Percentiles rank a stretch among this genome's conserved stretches.
These are phyloP conservation scores for Bugula neritina DNA, from an alignment of 2,888 invertebrate genomes.

Conservation along the genomic window DNA sequence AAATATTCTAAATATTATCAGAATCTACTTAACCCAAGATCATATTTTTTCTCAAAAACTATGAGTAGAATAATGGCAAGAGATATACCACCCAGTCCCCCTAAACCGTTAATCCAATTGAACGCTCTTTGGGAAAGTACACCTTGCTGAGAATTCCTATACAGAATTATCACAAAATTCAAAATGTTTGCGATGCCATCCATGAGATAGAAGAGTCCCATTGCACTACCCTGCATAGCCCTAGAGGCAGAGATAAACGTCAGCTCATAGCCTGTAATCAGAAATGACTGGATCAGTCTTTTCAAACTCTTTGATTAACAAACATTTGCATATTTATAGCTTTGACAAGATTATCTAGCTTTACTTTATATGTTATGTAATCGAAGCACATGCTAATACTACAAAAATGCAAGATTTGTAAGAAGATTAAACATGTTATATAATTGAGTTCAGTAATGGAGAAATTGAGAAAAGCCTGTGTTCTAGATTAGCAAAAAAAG, in stretches of 20 bases:
- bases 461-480: too few relatives aligned
- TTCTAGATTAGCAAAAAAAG: too few relatives aligned
- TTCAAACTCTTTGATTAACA: too few relatives aligned
- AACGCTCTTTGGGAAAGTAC: not conserved
- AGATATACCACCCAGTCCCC: not conserved
- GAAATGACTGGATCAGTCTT: too few relatives aligned
- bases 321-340: too few relatives aligned
- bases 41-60: not conserved
- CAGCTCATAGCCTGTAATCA: slow-evolving; percentile 12
- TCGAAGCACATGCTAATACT: too few relatives aligned
- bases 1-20: too few relatives aligned
- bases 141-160: not conserved
- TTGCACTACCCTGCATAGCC: slow-evolving; percentile 19
- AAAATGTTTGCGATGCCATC: slow-evolving; percentile 9
- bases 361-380: too few relatives aligned
- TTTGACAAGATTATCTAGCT: too few relatives aligned
- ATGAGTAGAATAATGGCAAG: not conserved
- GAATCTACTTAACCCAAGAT: slow-evolving; percentile 4
- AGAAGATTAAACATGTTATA: too few relatives aligned
- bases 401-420: too few relatives aligned
- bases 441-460: too few relatives aligned
- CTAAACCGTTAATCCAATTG: not conserved
- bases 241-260: slow-evolving; percentile 3
- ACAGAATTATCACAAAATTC: not conserved
- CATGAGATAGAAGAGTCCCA: slow-evolving; percentile 14